Evolutionary conservation across 2,797 vertebrate genomes (phyloP), one percentile per base, ranked within the genome.

Genomic region (Pteronotus mesoamericanus): DNA sequence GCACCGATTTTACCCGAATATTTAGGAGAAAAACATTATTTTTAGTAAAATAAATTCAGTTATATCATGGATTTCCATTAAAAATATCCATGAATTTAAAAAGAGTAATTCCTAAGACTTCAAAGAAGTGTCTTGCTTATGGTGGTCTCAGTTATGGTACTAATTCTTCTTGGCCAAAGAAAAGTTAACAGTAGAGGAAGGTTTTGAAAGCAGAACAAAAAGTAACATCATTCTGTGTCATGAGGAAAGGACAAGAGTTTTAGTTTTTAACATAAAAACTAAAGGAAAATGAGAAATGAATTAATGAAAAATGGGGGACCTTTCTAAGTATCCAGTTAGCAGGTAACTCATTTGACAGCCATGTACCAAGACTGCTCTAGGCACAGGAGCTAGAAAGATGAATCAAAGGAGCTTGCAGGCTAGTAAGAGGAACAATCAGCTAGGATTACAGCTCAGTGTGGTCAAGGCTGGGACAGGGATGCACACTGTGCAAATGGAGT

Each of bases 1-100:
- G 34, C 11, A 77, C 0, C n/a, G 78, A 68, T 85, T 95, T 61
- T 72, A 69, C 7, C 86, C n/a, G 66, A 71, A 24, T 84, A 77
- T 44, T 93, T 86, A 92, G 29, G 46, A 77, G 21, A 79, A 93
- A 64, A 87, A 44, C 53, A 64, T 22, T 82, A 72, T 71, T 90
- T 96, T 91, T 42, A 74, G 34, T 78, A 88, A 86, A 39, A 79
- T 86, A 66, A 87, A 90, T 84, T 92, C 26, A 83, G 7, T 83
- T 71, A n/a, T 48, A 57, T 51, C 39, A 71, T 22, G 46, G 22
- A 79, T 91, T 95, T 88, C 11, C 18, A 71, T 91, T 72, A 10
- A 91, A 51, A 86, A 64, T 79, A 53, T 92, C 3, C 4, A 37
- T 86, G 12, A 64, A 86, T 78, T 85, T 92, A 32, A 87, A 94